Evolutionary conservation across 2,113 vertebrate species (phyloP).

Genomic region (Cyanoramphus novaezelandiae): DNA sequence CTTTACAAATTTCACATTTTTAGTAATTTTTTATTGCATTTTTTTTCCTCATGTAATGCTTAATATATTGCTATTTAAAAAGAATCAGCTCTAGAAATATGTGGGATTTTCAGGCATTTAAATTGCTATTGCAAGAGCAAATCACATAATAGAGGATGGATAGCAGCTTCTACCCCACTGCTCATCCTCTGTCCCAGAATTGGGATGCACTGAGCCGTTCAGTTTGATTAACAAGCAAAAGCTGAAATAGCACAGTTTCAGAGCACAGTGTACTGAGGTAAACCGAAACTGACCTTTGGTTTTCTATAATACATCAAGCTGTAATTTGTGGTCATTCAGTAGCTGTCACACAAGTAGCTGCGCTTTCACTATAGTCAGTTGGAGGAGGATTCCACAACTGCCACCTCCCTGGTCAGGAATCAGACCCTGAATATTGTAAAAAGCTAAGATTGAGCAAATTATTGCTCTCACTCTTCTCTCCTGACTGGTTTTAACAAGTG

Average conservation of each 20-base stretch:
- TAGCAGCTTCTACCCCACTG: background rate
- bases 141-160: rapidly evolving
- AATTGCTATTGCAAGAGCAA: rapidly evolving
- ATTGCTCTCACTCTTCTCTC: background rate
- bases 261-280: background rate
- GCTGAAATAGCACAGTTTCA: background rate
- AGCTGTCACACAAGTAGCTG: background rate
- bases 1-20: background rate
- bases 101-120: background rate
- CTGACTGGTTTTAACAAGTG: background rate
- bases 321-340: background rate
- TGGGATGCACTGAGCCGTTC: background rate
- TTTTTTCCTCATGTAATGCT: background rate
- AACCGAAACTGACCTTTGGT: background rate
- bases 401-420: background rate
- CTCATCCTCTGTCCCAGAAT: background rate
- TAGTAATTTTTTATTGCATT: background rate
- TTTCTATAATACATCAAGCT: background rate
- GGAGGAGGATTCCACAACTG: background rate
- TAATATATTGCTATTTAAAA: background rate
- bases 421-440: background rate
- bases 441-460: background rate
- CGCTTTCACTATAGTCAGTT: background rate
- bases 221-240: background rate
- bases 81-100: background rate